A percentile compares a stretch with the other conserved stretches of the same genome.
phyloP scores from a whole-genome alignment of 2,113 vertebrate species.

The Artemisiospiza belli region DNA sequence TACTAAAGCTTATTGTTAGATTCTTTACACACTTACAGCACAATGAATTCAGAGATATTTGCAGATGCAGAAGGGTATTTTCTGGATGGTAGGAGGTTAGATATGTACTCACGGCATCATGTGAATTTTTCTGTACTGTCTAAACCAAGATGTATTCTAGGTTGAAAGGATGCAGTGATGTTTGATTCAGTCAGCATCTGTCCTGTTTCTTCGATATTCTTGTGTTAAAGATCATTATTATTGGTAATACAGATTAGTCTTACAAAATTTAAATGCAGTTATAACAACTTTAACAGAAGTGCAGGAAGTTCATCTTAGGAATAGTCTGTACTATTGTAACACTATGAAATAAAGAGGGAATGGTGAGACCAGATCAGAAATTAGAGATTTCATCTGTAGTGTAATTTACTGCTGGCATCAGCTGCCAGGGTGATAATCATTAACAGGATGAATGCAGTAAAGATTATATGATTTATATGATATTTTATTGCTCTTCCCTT shows the following conservation, averaged over 20 bases:
- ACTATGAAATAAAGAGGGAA: neutral
- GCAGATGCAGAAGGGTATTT: neutral
- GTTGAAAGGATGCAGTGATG: neutral
- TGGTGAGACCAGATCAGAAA: neutral
- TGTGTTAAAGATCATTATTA: neutral
- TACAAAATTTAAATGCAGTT: neutral
- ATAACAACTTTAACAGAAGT: neutral
- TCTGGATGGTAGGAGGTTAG: neutral
- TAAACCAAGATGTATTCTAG: neutral
- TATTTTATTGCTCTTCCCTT: neutral
- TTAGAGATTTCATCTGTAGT: neutral
- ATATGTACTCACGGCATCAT: neutral
- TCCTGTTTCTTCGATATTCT: neutral
- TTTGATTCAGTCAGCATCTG: neutral
- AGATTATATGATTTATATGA: neutral
- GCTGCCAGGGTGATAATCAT: neutral
- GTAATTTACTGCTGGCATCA: neutral
- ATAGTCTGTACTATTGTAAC: neutral
- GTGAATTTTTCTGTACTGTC: neutral
- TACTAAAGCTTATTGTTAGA: neutral
- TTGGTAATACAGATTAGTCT: neutral
- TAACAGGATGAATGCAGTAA: constrained; percentile 29
- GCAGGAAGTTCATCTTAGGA: neutral
- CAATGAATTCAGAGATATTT: neutral
- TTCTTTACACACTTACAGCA: neutral